These are phyloP conservation scores for Parasteatoda tepidariorum DNA, from an alignment of 1,140 invertebrate species.

Conservation along the genomic window DNA sequence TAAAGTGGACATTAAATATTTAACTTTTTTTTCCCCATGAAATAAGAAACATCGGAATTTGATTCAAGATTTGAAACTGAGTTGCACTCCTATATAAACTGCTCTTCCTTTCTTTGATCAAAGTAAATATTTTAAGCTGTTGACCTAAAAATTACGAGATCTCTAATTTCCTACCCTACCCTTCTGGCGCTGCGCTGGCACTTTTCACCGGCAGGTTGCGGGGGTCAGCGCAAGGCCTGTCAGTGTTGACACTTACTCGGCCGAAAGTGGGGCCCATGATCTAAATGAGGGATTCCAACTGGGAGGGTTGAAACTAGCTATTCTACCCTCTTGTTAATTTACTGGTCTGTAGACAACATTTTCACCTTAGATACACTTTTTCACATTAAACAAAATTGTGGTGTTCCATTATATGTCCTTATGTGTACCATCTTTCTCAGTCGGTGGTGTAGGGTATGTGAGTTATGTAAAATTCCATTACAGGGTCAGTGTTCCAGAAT, in stretches of 20 bases:
- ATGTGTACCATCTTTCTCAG: background rate
- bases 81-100: too few relatives aligned
- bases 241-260: constrained; percentile 53
- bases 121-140: background rate
- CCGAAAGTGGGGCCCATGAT: constrained; percentile 31
- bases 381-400: background rate
- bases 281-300: background rate
- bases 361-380: background rate
- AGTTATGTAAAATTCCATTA: background rate
- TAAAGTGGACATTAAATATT: too few relatives aligned
- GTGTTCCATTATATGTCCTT: constrained; percentile 7
- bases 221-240: constrained; percentile 44
- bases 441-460: background rate
- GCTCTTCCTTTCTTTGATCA: background rate
- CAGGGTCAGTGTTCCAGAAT: background rate
- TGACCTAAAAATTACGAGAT: constrained; percentile 1
- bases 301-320: constrained; percentile 5
- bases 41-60: too few relatives aligned
- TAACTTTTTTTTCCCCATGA: too few relatives aligned
- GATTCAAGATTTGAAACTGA: too few relatives aligned
- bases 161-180: constrained; percentile 11
- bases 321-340: constrained; percentile 23
- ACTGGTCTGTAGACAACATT: background rate
- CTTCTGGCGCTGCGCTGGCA: background rate
- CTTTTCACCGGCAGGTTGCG: constrained; percentile 25